Base-by-base conservation (phyloP, 2,797 vertebrate species). In the Amphiprion clarkii region DNA sequence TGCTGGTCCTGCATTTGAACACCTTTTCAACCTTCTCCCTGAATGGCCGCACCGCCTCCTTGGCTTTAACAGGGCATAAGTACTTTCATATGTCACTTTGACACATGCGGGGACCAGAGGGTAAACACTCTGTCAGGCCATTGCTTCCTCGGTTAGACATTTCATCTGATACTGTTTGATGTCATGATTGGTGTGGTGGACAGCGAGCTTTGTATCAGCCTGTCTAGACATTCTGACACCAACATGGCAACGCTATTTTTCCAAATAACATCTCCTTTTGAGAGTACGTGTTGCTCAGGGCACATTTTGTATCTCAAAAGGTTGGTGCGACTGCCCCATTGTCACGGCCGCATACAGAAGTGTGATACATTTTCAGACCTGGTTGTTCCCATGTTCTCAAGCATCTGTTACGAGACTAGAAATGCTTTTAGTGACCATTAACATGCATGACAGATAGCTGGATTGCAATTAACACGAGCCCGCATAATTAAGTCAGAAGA, bases 11-110 rank as follows among this genome's bases (percentile, higher is more conserved):
- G 92, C 92, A 92, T 74, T 91, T 86, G 82, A 84, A 85, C 87
- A 90, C 73, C 81, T 91, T 79, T 81, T 49, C 65, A 67, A 51
- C 79, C 70, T 54, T 79, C 65, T 72, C 46, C 52, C 83, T 79
- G 79, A 80, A 67, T 59, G 44, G 77, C 79, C 64, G 57, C 33
- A 2, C 61, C 3, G 25, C 78, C 82, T 81, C 71, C 57, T 52
- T 66, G 59, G 81, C 54, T 84, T 87, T 88, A 81, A 81, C 81
- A 31, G 67, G 76, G 71, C 87, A 90, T 88, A 89, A 91, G 82
- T 83, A 79, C 88, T 86, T 91, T 87, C 84, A 92, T 93, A 92
- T 90, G 91, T 93, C 89, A 91, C 88, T n/a, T 53, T 91, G 91
- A 93, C 92, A 89, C 64, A 74, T 74, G 70, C 69, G 42, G 58